phyloP scores from a whole-genome alignment of 1,140 invertebrate species.

The Samia ricini region DNA sequence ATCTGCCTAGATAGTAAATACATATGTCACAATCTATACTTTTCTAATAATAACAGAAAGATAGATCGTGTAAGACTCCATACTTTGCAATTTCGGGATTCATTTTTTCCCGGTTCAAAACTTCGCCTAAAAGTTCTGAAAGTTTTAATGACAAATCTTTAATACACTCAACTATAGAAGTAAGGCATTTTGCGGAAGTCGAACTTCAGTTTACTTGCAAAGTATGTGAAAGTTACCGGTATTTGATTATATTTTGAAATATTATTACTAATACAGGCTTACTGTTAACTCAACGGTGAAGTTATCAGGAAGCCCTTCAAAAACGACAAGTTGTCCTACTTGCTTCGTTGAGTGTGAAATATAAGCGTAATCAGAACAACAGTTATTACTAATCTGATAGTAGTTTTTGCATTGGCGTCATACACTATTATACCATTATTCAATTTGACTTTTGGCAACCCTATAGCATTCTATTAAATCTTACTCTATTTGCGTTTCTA shows the following conservation, averaged over 20 bases:
- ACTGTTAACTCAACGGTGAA: not conserved
- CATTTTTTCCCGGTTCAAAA: no score
- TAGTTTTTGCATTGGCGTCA: not conserved
- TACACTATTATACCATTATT: not conserved
- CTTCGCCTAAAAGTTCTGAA: no score
- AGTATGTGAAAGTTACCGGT: not conserved
- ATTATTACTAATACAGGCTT: not conserved
- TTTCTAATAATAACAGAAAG: no score
- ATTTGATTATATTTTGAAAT: not conserved
- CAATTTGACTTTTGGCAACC: not conserved
- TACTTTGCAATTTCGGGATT: no score
- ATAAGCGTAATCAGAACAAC: not conserved
- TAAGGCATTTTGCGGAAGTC: no score
- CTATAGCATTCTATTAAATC: not conserved
- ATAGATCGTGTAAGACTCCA: no score
- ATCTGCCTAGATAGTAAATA: no score
- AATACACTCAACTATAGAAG: no score
- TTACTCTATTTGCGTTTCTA: not conserved
- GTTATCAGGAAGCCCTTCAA: not conserved
- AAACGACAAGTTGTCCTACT: not conserved
- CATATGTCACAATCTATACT: no score
- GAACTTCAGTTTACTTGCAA: no score
- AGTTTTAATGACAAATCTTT: no score
- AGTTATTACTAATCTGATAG: not conserved
- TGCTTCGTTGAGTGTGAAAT: not conserved